Conservation (phyloP, 2,797 vertebrate species). For the Eleutherodactylus coqui region DNA sequence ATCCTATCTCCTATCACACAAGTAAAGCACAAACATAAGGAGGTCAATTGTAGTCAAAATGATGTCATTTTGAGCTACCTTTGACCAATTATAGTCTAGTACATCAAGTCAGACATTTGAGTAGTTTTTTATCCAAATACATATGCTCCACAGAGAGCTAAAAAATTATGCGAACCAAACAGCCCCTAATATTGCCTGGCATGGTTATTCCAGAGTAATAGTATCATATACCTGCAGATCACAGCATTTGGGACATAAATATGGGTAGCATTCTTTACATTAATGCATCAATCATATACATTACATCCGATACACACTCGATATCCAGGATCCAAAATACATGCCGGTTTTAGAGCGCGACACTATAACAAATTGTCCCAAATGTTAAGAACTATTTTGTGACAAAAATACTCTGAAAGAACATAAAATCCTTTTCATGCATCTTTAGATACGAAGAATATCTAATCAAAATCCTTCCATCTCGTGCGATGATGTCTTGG, state of each 20-base stretch:
- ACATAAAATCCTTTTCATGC: slow-evolving; percentile 51
- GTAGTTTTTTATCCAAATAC: too few relatives aligned
- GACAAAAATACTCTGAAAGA: slow-evolving; percentile 60
- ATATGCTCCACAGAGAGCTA: too few relatives aligned
- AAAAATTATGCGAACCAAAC: too few relatives aligned
- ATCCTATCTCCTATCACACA: too few relatives aligned
- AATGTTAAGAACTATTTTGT: slow-evolving; percentile 49
- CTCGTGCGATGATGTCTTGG: slow-evolving; percentile 46
- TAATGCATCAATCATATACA: background rate
- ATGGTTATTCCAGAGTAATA: too few relatives aligned
- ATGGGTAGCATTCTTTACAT: background rate
- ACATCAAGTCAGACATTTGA: too few relatives aligned
- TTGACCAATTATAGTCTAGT: too few relatives aligned
- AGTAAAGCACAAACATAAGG: too few relatives aligned
- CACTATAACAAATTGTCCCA: slow-evolving; percentile 27
- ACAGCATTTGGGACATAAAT: background rate
- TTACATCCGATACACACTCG: background rate
- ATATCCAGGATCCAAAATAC: background rate
- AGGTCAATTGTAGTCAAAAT: too few relatives aligned
- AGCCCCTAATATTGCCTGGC: too few relatives aligned
- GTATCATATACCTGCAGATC: background rate
- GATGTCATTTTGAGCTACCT: too few relatives aligned
- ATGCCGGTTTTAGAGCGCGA: background rate
- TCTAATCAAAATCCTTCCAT: slow-evolving; percentile 59
- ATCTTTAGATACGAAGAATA: slow-evolving; percentile 55